Evolutionary conservation across 2,888 invertebrate genomes (phyloP), one percentile per base, ranked within the genome.

Genomic region (Merodon equestris): DNA sequence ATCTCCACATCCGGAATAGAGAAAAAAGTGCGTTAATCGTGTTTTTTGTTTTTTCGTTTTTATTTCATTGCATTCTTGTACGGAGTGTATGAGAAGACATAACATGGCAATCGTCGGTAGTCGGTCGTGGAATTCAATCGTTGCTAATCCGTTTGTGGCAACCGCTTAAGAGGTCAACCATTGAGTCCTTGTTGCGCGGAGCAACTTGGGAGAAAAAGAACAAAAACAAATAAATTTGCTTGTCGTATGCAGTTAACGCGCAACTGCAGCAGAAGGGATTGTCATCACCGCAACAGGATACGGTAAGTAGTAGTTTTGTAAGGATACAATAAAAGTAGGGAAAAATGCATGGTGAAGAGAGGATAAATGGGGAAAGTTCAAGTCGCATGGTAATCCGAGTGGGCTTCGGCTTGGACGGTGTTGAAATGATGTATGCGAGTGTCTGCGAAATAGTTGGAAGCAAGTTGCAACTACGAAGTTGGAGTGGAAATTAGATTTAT

Each of bases 251-350:
- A 72, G 72, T 53, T 47, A 75, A 66, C 81, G 81, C 81, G 81
- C 81, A 81, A 71, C 74, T 81, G 81, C 81, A 81, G 60, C 71
- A 75, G 71, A 75, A 75, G 70, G 81, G 81, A 81, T 81, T 81
- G 64, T 71, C 75, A 70, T 71, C 71, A 66, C 51, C 70, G 61
- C 47, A 40, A 53, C 56, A 66, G 75, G 74, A 75, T 74, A 79
- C 63, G 58, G 81, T 81, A 81, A 81, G 81, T 81, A 64, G 48
- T 63, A 58, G 64, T 58, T 48, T 40, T 50, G 51, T 45, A 63
- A 40, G 36, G 45, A 27, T 27, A 27, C 27, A 27, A 27, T 27
- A 27, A 27, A 27, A 27, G n/a, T 27, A 27, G 27, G 7, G 27
- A 27, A 27, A 27, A 27, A 27, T 27, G 27, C 27, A 27, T 7